phyloP scores from a whole-genome alignment of 2,797 vertebrate genomes.

The Delichon dasypus region DNA sequence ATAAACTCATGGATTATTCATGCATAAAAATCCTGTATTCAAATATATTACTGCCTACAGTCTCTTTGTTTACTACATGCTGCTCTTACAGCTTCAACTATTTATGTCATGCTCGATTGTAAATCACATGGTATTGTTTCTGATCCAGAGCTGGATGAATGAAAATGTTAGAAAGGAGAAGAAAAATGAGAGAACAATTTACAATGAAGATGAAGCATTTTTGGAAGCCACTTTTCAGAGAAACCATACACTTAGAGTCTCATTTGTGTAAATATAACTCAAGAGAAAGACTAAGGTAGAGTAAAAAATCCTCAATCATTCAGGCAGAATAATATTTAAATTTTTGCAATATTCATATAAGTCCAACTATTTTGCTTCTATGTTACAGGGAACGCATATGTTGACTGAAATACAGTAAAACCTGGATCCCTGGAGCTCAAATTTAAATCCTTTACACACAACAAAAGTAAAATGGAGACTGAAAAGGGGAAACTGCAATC shows the following conservation, averaged over 20 bases:
- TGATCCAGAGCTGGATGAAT: slow-evolving; percentile 17
- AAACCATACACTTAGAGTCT: neutral
- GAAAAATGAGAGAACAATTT: neutral
- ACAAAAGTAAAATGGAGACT: slow-evolving; percentile 15
- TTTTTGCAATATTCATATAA: neutral
- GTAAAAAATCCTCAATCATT: neutral
- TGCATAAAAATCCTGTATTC: slow-evolving; percentile 29
- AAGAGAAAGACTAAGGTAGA: neutral
- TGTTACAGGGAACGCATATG: neutral
- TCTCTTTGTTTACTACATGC: slow-evolving; percentile 57
- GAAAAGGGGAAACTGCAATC: slow-evolving; percentile 36
- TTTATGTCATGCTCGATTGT: neutral
- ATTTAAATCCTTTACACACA: slow-evolving; percentile 23
- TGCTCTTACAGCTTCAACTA: slow-evolving; percentile 33
- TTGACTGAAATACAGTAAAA: slow-evolving; percentile 5
- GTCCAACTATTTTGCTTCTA: neutral
- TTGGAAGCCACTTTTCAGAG: neutral
- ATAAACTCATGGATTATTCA: slow-evolving; percentile 55
- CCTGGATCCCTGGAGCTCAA: neutral
- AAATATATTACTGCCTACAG: slow-evolving; percentile 46
- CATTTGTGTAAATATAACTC: neutral
- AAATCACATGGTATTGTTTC: slow-evolving; percentile 43
- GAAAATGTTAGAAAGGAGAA: neutral
- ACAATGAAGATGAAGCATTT: neutral
- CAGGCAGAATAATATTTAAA: neutral